Conservation (phyloP, 2,797 vertebrate genomes). For the Mus spretus region DNA sequence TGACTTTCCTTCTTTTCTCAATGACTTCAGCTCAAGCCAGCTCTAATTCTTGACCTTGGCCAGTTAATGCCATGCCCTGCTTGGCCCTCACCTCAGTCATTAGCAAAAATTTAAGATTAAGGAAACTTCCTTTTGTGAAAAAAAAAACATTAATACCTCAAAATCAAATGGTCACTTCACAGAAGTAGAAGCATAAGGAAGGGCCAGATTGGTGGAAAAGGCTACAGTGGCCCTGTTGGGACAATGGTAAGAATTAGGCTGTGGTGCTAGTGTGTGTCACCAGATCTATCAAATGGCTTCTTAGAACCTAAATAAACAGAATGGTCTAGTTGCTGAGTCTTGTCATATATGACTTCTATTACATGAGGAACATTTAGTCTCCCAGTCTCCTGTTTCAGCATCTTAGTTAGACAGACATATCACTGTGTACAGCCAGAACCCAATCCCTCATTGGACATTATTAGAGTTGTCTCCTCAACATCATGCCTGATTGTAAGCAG, state of each 20-base stretch:
- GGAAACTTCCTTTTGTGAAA: neutral
- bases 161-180: slow-evolving; percentile 1
- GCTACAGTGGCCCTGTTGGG: fast-evolving
- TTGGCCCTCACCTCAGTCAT: neutral
- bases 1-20: neutral
- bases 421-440: slow-evolving; percentile 69
- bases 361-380: slow-evolving; percentile 46
- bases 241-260: neutral
- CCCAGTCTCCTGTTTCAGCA: slow-evolving; percentile 69
- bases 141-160: neutral
- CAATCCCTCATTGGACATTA: slow-evolving; percentile 84
- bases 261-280: neutral
- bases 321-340: slow-evolving; percentile 43
- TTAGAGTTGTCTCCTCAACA: slow-evolving; percentile 85
- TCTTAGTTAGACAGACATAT: slow-evolving; percentile 81
- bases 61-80: neutral
- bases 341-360: slow-evolving; percentile 67
- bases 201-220: neutral
- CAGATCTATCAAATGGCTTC: neutral
- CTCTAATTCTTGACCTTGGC: neutral
- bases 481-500: slow-evolving; percentile 83
- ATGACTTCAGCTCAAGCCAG: neutral
- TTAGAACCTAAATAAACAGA: slow-evolving; percentile 64
- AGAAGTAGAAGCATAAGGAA: neutral
- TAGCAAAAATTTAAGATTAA: slow-evolving; percentile 4